Base-by-base conservation (phyloP, 2,888 invertebrate genomes). In the Choreutis nemorana region DNA sequence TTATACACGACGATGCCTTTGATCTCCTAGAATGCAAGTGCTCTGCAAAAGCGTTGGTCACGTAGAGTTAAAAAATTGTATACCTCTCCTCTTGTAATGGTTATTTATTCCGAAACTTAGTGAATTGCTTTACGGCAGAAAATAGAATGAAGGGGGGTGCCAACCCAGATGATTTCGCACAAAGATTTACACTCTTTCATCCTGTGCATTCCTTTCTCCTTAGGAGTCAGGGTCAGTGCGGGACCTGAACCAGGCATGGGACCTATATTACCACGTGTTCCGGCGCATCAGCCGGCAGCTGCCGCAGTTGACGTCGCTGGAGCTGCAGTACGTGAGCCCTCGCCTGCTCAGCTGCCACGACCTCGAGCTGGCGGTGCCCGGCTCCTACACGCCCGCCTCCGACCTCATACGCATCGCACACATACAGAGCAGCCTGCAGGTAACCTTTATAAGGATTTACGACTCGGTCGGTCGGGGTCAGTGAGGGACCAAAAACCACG, bases 231-330 rank as follows among this genome's bases (percentile, higher is more conserved):
- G 90, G 1, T 89, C 90, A 44, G 87, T 91, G 3, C 87, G 95
- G 42, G 98, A 99, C 54, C 70, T 99, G 40, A 97, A 96, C 60
- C 96, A 96, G 59, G 99, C 99, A 2, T 99, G 99, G 99, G 98
- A 99, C 61, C 82, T 97, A 20, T 99, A 99, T 73, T 99, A 99
- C 73, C 94, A 97, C 61, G 97, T 99, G 29, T 99, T 99, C 75
- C 85, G 97, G 14, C 87, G 96, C 45, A 98, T 99, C 58, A 93
- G 96, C 11, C 87, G 95, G 11, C 99, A 99, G 64, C 77, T 99
- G 41, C 94, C 97, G 2, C 92, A 93, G 58, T 71, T 95, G 22
- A 94, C 94, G 3, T 91, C 91, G 2, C 75, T 96, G 23, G 95
- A 95, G 67, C 77, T 96, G 46, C 96, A 97, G 55, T 97, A 97